phyloP scores from a whole-genome alignment of 2,888 invertebrate species.

The Vannuccia rotundouncinata region DNA sequence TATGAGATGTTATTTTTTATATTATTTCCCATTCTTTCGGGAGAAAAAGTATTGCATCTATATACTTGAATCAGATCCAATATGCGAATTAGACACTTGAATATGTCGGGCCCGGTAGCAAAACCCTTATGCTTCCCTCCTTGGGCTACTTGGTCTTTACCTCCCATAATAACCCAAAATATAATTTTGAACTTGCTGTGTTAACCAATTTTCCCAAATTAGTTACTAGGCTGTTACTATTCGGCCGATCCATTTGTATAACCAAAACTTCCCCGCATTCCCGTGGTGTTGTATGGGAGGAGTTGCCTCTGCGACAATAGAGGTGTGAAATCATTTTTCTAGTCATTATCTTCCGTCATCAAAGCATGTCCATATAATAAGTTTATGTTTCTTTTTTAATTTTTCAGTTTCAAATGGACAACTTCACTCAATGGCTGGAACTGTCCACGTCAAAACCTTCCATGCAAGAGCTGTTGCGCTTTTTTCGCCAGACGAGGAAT shows the following conservation, averaged over 20 bases:
- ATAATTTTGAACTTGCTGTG: too few relatives aligned
- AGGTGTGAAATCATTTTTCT: background rate
- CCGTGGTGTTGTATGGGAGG: background rate
- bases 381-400: background rate
- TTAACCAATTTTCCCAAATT: background rate
- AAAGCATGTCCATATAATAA: background rate
- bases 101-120: background rate
- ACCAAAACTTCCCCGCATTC: background rate
- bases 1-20: too few relatives aligned
- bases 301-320: background rate
- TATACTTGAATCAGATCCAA: too few relatives aligned
- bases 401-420: conserved; percentile 14
- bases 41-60: too few relatives aligned
- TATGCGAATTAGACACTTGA: background rate
- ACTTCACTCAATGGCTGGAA: conserved; percentile 2
- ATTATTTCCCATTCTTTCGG: too few relatives aligned
- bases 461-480: background rate
- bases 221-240: background rate
- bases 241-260: background rate
- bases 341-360: background rate
- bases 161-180: too few relatives aligned
- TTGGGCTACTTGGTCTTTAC: background rate
- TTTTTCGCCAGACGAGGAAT: background rate
- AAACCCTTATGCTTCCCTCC: too few relatives aligned
- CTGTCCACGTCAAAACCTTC: background rate